Evolutionary conservation across 2,113 vertebrate species (phyloP).

Genomic region (Lagopus muta): DNA sequence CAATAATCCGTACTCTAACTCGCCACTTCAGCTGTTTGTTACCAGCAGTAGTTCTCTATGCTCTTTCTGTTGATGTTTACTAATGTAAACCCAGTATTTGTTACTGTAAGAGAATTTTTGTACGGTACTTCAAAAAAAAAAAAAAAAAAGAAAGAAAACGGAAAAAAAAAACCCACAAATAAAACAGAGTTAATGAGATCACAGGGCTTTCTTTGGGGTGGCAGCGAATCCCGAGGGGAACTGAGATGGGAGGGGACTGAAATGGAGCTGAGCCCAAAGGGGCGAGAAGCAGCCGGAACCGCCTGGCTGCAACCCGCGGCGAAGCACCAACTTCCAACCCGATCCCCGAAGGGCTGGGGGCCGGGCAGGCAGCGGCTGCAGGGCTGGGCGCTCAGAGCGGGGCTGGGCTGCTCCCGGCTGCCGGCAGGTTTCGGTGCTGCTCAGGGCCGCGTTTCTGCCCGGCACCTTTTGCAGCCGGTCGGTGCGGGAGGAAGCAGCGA

Average conservation of each 20-base stretch:
- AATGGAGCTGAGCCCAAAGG: accelerated
- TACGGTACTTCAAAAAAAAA: slow-evolving; percentile 82
- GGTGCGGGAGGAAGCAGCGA: background rate
- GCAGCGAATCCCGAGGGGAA: accelerated
- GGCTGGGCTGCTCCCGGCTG: background rate
- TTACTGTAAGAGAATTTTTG: slow-evolving; percentile 82
- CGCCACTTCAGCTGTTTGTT: slow-evolving; percentile 3
- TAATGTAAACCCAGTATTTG: slow-evolving; percentile 79
- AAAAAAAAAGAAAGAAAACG: slow-evolving; percentile 34
- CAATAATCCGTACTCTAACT: slow-evolving; percentile 40
- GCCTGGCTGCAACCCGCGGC: accelerated
- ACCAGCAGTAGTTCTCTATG: slow-evolving; percentile 55
- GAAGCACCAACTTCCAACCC: accelerated
- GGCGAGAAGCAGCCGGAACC: accelerated
- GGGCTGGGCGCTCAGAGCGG: accelerated
- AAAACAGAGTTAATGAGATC: slow-evolving; percentile 31
- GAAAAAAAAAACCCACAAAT: background rate
- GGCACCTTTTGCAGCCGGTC: accelerated
- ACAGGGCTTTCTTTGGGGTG: background rate
- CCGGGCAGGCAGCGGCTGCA: background rate
- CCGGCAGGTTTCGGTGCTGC: background rate
- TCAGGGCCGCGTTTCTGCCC: background rate
- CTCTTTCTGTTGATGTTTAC: slow-evolving; percentile 69
- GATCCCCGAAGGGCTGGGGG: accelerated
- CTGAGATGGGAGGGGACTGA: background rate